phyloP scores from a whole-genome alignment of 2,888 invertebrate genomes.

The Apotomis betuletana region DNA sequence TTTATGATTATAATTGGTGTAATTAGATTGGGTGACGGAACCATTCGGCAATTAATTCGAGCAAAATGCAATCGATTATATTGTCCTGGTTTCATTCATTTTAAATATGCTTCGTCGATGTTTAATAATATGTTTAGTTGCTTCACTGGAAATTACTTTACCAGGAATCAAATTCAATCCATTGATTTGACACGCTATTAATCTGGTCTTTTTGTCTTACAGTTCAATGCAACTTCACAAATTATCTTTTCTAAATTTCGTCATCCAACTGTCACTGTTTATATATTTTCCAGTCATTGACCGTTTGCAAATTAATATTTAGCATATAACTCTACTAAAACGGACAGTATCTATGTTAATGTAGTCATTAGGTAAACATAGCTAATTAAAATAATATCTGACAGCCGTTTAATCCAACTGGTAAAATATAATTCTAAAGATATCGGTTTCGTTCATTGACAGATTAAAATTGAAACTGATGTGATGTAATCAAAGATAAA shows the following conservation, averaged over 20 bases:
- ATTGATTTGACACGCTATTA: no score
- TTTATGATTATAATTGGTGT: neutral
- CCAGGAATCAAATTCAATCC: no score
- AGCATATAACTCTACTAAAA: conserved; percentile 1
- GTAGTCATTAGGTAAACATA: conserved; percentile 19
- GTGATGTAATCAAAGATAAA: conserved; percentile 37
- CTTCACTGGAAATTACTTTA: no score
- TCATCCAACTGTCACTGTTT: neutral
- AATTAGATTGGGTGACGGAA: neutral
- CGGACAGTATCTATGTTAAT: neutral
- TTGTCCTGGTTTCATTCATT: neutral
- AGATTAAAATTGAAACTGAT: conserved; percentile 32
- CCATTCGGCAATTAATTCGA: neutral
- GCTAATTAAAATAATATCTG: conserved; percentile 31
- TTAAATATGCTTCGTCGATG: neutral
- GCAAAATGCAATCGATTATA: neutral
- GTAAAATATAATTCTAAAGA: conserved; percentile 2
- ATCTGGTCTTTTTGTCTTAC: no score
- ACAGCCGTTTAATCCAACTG: conserved; percentile 22
- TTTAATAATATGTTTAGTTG: neutral
- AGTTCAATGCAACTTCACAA: no score
- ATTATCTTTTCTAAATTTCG: no score
- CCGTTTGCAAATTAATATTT: neutral
- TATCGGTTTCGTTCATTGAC: conserved; percentile 5
- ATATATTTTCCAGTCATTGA: neutral